Evolutionary conservation across 2,797 vertebrate species (phyloP), one percentile per base, ranked within the genome.

Genomic region (Rhabdomys pumilio): DNA sequence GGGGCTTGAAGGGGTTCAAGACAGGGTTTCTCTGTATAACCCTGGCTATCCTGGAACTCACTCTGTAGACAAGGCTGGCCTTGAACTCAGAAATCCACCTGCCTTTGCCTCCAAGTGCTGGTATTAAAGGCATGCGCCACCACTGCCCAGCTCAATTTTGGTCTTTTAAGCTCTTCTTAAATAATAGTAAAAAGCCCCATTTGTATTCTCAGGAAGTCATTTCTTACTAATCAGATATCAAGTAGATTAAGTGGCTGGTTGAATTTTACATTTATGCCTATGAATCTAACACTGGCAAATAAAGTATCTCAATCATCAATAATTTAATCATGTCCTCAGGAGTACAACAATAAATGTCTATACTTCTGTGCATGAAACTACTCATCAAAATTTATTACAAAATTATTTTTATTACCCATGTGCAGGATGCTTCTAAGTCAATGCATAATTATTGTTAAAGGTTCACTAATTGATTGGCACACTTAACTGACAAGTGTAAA

Each of bases 191-290:
- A 85, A 91, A 86, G 6, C 85, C 73, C 29, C 67, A 34, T 83
- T 90, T 83, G 14, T 57, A 72, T 67, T 91, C 41, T 61, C 77
- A 86, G 13, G 50, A 86, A 93, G 29, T 81, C n/a, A 91, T 72
- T 81, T 94, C 24, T 92, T 97, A 59, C 29, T 34, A 92, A 29
- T 57, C 13, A 89, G 10, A 50, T 53, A 72, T 72, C 4, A 79
- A 38, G 3, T 76, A 94, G 13, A 12, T 91, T 38, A 91, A 91
- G 89, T 6, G 1, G 9, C 22, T 59, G 53, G n/a, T 31, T 91
- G 77, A 75, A 20, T 79, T 94, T 96, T 89, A 11, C 34, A 61
- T 79, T 93, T 79, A 72, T 75, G 65, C 57, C 53, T 47, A 83
- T 34, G 38, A 89, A 80, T 65, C 44, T 24, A 82, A 44, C 24